A percentile compares a stretch with the other conserved stretches of the same genome.
phyloP scores from a whole-genome alignment of 2,888 invertebrate species.

The Nipponacmea schrenckii region DNA sequence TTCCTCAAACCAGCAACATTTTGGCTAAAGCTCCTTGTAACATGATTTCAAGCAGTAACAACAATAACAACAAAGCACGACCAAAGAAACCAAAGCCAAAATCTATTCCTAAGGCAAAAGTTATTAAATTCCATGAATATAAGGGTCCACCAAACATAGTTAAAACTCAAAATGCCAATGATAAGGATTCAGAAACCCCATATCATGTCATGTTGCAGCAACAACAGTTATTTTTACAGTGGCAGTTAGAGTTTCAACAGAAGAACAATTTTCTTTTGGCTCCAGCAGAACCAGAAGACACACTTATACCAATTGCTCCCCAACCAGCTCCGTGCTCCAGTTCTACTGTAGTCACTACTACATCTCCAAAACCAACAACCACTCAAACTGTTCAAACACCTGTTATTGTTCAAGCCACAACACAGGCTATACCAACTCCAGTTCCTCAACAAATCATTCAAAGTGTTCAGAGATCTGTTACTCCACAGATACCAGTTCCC shows the following conservation, averaged over 20 bases:
- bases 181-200: constrained; percentile 43
- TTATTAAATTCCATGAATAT: constrained; percentile 97
- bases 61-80: constrained; percentile 44
- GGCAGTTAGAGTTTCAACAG: constrained; percentile 84
- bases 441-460: constrained; percentile 25
- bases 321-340: constrained; percentile 24
- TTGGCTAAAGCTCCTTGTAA: constrained; percentile 18
- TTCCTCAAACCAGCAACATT: constrained; percentile 21
- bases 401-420: constrained; percentile 13
- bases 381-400: constrained; percentile 30
- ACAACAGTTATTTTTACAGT: constrained; percentile 90
- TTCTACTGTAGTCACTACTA: constrained; percentile 35
- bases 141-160: constrained; percentile 84
- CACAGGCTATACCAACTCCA: constrained; percentile 19
- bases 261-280: constrained; percentile 69
- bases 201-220: constrained; percentile 78
- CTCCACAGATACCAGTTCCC: constrained; percentile 48
- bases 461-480: constrained; percentile 15
- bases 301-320: constrained; percentile 36
- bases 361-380: constrained; percentile 36
- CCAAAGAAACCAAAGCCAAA: constrained; percentile 84
- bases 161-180: constrained; percentile 69
- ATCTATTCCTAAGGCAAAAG: constrained; percentile 80
- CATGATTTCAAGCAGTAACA: constrained; percentile 32
- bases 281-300: constrained; percentile 19